Evolutionary conservation across 2,888 invertebrate species (phyloP), one percentile per base, ranked within the genome.

Genomic region (Chirona hameri): DNA sequence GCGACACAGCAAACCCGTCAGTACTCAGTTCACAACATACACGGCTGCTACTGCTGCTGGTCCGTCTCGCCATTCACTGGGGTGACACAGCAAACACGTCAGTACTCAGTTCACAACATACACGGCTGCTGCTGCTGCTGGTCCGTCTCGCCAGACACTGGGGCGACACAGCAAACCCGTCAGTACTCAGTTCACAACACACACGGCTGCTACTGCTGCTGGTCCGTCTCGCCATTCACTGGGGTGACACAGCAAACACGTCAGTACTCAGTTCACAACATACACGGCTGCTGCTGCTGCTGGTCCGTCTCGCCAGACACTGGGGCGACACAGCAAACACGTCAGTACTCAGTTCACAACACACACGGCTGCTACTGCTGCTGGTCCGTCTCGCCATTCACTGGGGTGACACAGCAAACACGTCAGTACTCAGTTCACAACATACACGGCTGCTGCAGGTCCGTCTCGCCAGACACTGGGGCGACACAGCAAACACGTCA

Each of bases 191-290:
- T 39, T 27, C 29, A 9, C 39, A 39, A 39, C 39, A 39, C 7
- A 39, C 39, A 39, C n/a, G n/a, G 90, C 87, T 99, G 99, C 85
- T 96, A 95, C 87, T 98, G 98, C 88, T 97, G 97, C 84, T 98
- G 89, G 87, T 98, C 98, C 81, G 94, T 94, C 86, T 97, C 96
- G 76, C 89, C 89, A 84, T 86, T 84, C 52, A 80, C 85, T 86
- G 12, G 3, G 83, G 29, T 5, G 18, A 4, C 52, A 12, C 15
- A 18, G 24, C n/a, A n/a, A 21, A 24, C n/a, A 46, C 24, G n/a
- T 46, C 24, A n/a, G n/a, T 1, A 15, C 52, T 12, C 46, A 10
- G 79, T 39, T 27, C 29, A 9, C 39, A 39, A 39, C 39, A 39
- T 39, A 39, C 39, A 39, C n/a, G n/a, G 90, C 87, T 99, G 99